Evolutionary conservation across 2,888 invertebrate species (phyloP).

Genomic region (Pinctada fucata): DNA sequence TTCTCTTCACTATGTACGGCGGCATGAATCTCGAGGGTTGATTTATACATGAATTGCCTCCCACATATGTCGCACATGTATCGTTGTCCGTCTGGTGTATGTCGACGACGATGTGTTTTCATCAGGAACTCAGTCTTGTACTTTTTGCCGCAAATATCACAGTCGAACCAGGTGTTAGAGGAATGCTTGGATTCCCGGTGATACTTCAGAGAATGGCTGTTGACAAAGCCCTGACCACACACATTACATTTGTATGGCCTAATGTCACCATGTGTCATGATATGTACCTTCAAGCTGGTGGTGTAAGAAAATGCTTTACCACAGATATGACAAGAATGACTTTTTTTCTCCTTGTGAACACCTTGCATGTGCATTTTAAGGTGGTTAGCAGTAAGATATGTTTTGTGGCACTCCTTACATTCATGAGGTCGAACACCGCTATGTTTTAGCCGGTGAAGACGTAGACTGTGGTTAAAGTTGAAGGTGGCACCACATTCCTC

Average conservation of each 20-base stretch:
- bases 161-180: conserved; percentile 51
- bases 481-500: conserved; percentile 64
- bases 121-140: conserved; percentile 67
- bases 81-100: conserved; percentile 55
- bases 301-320: conserved; percentile 70
- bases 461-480: conserved; percentile 70
- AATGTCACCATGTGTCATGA: conserved; percentile 64
- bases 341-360: conserved; percentile 59
- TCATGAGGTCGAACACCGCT: conserved; percentile 65
- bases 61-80: conserved; percentile 71
- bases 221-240: conserved; percentile 69
- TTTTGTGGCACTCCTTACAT: conserved; percentile 67
- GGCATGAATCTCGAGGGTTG: conserved; percentile 68
- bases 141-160: conserved; percentile 67
- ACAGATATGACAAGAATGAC: conserved; percentile 63
- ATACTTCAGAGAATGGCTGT: conserved; percentile 56
- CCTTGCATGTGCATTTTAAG: conserved; percentile 70
- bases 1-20: conserved; percentile 64
- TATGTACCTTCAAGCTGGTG: conserved; percentile 68
- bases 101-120: conserved; percentile 64
- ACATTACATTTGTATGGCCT: conserved; percentile 61
- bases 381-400: conserved; percentile 70
- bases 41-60: conserved; percentile 67
- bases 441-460: conserved; percentile 69
- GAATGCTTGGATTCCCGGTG: conserved; percentile 62